Base-by-base conservation (phyloP, 1,140 invertebrate genomes). In the Euglossa dilemma region DNA sequence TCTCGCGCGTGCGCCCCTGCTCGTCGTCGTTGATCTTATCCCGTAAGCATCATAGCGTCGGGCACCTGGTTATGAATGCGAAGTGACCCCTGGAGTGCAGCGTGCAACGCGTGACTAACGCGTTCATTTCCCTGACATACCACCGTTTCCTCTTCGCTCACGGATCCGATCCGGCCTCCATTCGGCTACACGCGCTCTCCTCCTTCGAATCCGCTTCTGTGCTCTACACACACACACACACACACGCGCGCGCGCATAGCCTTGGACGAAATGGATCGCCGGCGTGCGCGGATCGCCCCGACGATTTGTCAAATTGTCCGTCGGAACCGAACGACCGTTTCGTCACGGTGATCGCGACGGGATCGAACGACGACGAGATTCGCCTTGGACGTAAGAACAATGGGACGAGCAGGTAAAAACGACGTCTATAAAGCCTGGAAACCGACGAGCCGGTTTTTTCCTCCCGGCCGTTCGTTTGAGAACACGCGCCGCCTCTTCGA, bases 91-190 rank as follows among this genome's bases (percentile, higher is more conserved):
- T 2, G 11, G 54, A 18, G 64, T 47, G 52, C 43, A 25, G 45
- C 66, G 56, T 61, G 77, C 56, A 7, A 72, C 56, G 77, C 56
- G 77, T 61, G 77, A 80, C 77, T 80, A 80, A 80, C 77, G 77
- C 59, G n/a, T 47, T 63, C 75, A 20, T 66, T 77, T 66, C 28
- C 9, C 61, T 66, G 47, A 52, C 28, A 36, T 20, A 43, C 20
- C 28, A n/a, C 9, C 59, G 18, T 4, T 8, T 23, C 45, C 16
- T 11, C 2, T n/a, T n/a, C 16, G 18, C 8, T 43, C n/a, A 14
- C 11, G 50, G 12, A 50, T 50, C 36, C n/a, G n/a, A n/a, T n/a
- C 11, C 25, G 23, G 12, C 8, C 8, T 20, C 43, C 23, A 16
- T 43, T 43, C 36, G 20, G 7, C 2, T 7, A 16, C 14, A 9